Evolutionary conservation across 2,797 vertebrate species (phyloP), one percentile per base, ranked within the genome.

Genomic region (Antennarius maculatus): DNA sequence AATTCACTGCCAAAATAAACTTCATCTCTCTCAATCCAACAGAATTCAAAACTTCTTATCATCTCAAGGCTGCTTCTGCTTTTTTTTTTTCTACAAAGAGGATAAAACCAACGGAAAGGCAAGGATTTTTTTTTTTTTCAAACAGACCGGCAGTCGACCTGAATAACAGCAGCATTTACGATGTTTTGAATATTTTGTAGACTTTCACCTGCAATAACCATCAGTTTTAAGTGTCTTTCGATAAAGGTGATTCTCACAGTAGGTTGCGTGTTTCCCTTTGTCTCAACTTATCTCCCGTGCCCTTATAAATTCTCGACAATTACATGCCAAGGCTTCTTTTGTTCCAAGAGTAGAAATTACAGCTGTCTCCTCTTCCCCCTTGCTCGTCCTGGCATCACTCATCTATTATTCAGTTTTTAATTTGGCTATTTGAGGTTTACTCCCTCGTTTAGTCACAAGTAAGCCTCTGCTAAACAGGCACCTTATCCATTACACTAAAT

Each of bases 321-420:
- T 90, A 87, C 89, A 91, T 86, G 86, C 82, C 78, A 80, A 80
- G 78, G 59, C 61, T 76, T 69, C 64, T 68, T 70, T 66, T 69
- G 69, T 73, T 76, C 74, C 69, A 83, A 76, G 77, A 82, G 85
- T 88, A 90, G 91, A 92, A 92, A 92, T 92, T 93, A 91, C 87
- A 90, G 88, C 88, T 91, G 90, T 90, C 91, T 91, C 86, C 86
- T 88, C 86, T 86, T 76, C 77, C 87, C 31, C 31, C 83, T 78
- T 85, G 89, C 84, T 89, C 89, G 91, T 88, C 89, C 85, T 81
- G 82, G 86, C 84, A 91, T 93, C 89, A 67, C 90, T 93, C 93
- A 93, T 94, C 90, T 92, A 94, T 94, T 94, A 94, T 94, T 94
- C 91, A 94, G 90, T 84, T 93, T 93, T 94, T 94, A 93, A 94